Percentiles rank a stretch among this genome's conserved stretches.
Evolutionary conservation across 2,797 vertebrate species (phyloP).

Genomic region (Notamacropus eugenii): DNA sequence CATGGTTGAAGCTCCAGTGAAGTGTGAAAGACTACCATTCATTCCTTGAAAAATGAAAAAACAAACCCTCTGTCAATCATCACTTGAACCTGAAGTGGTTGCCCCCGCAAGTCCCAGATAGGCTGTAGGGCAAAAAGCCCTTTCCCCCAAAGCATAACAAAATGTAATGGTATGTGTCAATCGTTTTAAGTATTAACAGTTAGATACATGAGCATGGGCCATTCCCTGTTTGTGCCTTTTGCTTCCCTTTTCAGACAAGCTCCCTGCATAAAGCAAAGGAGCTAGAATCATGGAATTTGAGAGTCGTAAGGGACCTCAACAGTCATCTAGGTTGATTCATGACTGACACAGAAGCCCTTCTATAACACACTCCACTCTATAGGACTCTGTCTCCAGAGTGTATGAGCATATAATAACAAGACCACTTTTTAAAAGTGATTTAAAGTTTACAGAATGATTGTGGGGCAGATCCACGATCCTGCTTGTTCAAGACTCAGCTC

Average conservation of each 20-base stretch:
- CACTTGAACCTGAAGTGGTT: neutral
- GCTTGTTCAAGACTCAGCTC: neutral
- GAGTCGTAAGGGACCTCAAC: neutral
- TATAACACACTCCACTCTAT: neutral
- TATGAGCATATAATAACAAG: neutral
- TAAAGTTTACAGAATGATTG: neutral
- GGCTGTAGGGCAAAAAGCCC: neutral
- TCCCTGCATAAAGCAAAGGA: neutral
- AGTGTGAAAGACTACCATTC: neutral
- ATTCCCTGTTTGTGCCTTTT: neutral
- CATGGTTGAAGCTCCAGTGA: neutral
- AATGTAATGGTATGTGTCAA: neutral
- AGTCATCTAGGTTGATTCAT: neutral
- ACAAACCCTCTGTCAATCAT: neutral
- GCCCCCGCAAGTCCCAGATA: neutral
- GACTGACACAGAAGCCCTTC: neutral
- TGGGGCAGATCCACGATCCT: neutral
- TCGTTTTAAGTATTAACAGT: neutral
- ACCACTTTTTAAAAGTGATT: neutral
- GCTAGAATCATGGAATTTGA: neutral
- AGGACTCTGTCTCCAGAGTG: neutral
- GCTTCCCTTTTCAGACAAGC: neutral
- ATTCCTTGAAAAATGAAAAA: constrained; percentile 8
- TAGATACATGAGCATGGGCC: neutral
- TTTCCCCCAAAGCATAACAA: neutral